Base-by-base conservation (phyloP, 2,113 vertebrate species). In the Ptychochromis oligacanthus region DNA sequence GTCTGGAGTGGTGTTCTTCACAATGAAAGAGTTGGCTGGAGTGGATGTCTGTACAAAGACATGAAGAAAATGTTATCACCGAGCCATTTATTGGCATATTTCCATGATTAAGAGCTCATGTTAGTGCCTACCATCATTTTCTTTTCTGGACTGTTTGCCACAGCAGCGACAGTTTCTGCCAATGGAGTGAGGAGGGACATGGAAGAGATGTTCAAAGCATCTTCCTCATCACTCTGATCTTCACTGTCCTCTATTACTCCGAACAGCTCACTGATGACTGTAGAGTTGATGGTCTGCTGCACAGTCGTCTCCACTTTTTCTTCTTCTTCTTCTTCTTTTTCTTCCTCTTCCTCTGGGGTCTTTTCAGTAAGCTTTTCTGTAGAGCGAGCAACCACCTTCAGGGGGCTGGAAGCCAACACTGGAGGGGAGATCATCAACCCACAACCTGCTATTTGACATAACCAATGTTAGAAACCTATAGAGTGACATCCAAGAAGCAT, bases 101-200 rank as follows among this genome's bases (percentile, higher is more conserved):
- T 46, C 11, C 15, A 4, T 49, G 58, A 34, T 59, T 4, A 9
- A 26, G 34, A n/a, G 6, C 5, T 3, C 17, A 36, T n/a, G 36
- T 20, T 5, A 4, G 9, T 5, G 26, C 86, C 49, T 34, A 96
- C 94, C 93, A 95, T 92, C 75, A 82, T 14, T 38, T 94, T 96
- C 78, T 96, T 96, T 94, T 97, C 96, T 65, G 97, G 96, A 91
- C 96, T 96, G 79, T 84, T 94, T 12, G 95, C 90, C 20, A 94
- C 93, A 64, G 95, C 94, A n/a, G 96, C 96, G 81, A 99, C 97
- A 0, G 97, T 98, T 92, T 99, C 98, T n/a, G 94, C 96, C 61
- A 99, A 88, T 0, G 98, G 98, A n/a, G 96, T 89, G 49, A 99
- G 96, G n/a, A 99, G 90, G 55, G 98, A 99, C 98, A 99, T 99